Conservation (phyloP, 1,140 invertebrate species). For the Chrysoperla carnea region DNA sequence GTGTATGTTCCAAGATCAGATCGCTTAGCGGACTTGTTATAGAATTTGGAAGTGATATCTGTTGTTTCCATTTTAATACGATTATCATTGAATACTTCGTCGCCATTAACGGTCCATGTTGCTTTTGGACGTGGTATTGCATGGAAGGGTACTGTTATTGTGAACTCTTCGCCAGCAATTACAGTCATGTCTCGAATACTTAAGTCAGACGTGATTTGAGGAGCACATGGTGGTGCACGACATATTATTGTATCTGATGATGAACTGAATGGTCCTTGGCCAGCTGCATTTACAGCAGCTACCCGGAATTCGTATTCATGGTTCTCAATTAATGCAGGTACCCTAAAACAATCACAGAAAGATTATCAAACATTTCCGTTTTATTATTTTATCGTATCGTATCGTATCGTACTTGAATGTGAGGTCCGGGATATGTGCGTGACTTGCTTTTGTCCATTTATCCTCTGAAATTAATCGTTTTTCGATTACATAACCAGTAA, state of each 20-base stretch:
- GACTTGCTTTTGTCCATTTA: constrained; percentile 80
- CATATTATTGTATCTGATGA: constrained; percentile 83
- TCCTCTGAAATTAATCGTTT: constrained; percentile 76
- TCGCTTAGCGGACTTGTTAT: constrained; percentile 76
- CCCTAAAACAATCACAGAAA: constrained; percentile 35
- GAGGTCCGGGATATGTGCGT: constrained; percentile 62
- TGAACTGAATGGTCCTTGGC: constrained; percentile 80
- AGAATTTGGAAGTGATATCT: constrained; percentile 62
- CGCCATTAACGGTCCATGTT: constrained; percentile 73
- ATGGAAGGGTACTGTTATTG: constrained; percentile 82
- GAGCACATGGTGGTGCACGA: constrained; percentile 65
- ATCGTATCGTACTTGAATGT: constrained; percentile 41
- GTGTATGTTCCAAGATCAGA: constrained; percentile 84
- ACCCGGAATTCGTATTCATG: constrained; percentile 96
- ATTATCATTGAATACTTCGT: constrained; percentile 61
- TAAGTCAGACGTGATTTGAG: constrained; percentile 84
- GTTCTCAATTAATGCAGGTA: constrained; percentile 81
- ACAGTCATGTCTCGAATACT: constrained; percentile 88
- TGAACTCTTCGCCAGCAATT: constrained; percentile 89
- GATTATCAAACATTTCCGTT: constrained; percentile 1
- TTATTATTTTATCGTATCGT: too few species aligned
- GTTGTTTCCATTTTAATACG: constrained; percentile 77
- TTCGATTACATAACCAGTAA: constrained; percentile 84
- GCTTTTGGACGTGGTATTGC: constrained; percentile 81
- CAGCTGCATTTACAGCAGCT: constrained; percentile 88